A percentile compares a stretch with the other conserved stretches of the same genome.
Conservation (phyloP, 2,113 vertebrate genomes). For the Dipodomys stephensi region DNA sequence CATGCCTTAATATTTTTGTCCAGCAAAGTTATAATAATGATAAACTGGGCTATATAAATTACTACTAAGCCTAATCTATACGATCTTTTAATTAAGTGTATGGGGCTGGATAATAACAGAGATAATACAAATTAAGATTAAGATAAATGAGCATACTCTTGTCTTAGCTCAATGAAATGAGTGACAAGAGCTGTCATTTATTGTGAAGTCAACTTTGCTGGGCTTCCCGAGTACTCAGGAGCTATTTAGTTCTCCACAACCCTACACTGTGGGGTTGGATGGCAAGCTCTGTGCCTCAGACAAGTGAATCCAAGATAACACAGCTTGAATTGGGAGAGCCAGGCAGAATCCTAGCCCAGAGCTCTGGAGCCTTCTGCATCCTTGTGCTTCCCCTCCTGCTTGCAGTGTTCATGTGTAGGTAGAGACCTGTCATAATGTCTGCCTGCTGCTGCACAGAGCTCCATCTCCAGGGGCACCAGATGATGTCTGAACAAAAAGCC, state of each 20-base stretch:
- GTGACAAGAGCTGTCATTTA: neutral
- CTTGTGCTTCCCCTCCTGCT: neutral
- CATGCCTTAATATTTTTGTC: neutral
- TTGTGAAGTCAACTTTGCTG: neutral
- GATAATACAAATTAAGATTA: neutral
- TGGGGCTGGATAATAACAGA: conserved; percentile 1
- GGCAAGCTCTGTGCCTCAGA: neutral
- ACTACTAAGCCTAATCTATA: neutral
- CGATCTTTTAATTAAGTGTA: neutral
- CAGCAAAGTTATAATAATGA: neutral
- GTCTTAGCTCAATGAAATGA: neutral
- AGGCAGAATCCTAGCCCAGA: neutral
- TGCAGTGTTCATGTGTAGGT: neutral
- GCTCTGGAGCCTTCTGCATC: neutral
- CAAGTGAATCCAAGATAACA: neutral
- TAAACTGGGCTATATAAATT: neutral
- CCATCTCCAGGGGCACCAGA: too few species aligned
- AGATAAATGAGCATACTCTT: neutral
- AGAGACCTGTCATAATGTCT: neutral
- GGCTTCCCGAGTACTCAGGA: neutral
- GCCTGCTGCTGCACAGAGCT: too few species aligned
- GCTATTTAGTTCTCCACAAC: neutral
- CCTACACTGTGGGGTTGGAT: neutral
- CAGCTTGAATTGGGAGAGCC: neutral
- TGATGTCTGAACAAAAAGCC: neutral